Evolutionary conservation across 1,140 invertebrate genomes (phyloP).

Genomic region (Lepidurus arcticus): DNA sequence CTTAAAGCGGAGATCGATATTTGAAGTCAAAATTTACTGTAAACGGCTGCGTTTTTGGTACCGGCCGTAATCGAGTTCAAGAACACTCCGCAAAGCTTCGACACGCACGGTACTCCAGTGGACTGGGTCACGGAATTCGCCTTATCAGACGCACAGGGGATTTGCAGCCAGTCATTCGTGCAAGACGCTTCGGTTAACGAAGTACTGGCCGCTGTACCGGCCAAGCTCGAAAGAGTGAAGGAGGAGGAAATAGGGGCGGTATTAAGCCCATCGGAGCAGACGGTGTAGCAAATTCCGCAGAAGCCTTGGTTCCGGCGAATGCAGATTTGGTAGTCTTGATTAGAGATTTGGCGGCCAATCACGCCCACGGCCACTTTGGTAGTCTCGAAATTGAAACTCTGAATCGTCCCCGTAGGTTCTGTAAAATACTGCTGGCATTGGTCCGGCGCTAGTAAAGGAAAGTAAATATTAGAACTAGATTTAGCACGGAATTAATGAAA

Average conservation of each 20-base stretch:
- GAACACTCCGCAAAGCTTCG: slow-evolving; percentile 64
- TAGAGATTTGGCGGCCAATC: neutral
- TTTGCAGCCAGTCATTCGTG: slow-evolving; percentile 66
- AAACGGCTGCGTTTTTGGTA: slow-evolving; percentile 52
- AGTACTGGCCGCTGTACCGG: slow-evolving; percentile 17
- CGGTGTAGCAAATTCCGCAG: slow-evolving; percentile 27
- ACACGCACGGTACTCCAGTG: slow-evolving; percentile 48
- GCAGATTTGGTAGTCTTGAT: slow-evolving; percentile 23
- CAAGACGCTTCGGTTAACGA: slow-evolving; percentile 53
- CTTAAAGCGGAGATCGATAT: neutral
- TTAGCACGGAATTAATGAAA: too few species aligned
- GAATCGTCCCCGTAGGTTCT: slow-evolving; percentile 9
- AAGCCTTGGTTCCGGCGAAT: slow-evolving; percentile 23
- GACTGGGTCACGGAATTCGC: slow-evolving; percentile 51
- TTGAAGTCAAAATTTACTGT: slow-evolving; percentile 53
- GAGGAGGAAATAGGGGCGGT: neutral
- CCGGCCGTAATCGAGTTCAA: slow-evolving; percentile 59
- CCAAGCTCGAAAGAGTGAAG: neutral
- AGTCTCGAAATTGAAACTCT: slow-evolving; percentile 27
- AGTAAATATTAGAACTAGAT: neutral
- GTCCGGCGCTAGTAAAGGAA: slow-evolving; percentile 2
- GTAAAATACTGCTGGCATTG: slow-evolving; percentile 26
- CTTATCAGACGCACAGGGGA: slow-evolving; percentile 66
- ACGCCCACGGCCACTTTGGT: neutral
- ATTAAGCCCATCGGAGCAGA: neutral